Base-by-base conservation (phyloP, 2,888 invertebrate species). In the Colletes collaris region DNA sequence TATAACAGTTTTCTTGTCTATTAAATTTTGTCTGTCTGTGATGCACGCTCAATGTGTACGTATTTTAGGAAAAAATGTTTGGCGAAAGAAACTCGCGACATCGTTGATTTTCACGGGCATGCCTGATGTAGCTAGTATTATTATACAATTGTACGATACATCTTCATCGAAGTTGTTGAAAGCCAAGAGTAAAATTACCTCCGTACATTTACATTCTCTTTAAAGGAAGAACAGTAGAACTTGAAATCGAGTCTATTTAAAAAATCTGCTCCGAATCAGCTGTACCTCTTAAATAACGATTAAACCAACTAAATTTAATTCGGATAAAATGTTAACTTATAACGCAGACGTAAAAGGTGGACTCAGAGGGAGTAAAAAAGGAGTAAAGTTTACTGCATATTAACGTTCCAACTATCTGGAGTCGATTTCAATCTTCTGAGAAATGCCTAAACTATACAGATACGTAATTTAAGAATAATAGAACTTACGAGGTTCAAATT, bases 91-190 rank as follows among this genome's bases (percentile, higher is more conserved):
- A 10, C 2, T 8, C 7, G 40, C 40, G 40, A 40, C 10, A 8
- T 46, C 10, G 7, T 10, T 46, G 8, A 46, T 46, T 46, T 40
- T 4, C 1, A 1, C 10, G 44, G 10, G 10, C 44, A 8, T 46
- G 10, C 44, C 10, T 46, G 44, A 7, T 27, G 58, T 80, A 80
- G 70, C 56, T 71, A 79, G 71, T 65, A 56, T 72, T 76, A 74
- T 80, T 84, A 70, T 69, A 79, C 71, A 70, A 50, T 76, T 79
- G 66, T 80, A 79, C 58, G 62, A 79, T 76, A 79, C 62, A 67
- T 35, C 62, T 64, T 69, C 65, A 50, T 56, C 56, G 19, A 75
- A 71, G 62, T 69, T 75, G 63, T 78, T 67, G 66, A 81, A 58
- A 46, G 67, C 46, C 63, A 52, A 71, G 40, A 64, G 27, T 55